These are phyloP conservation scores for Hippocampus barbouri DNA, from an alignment of 2,113 vertebrate species.

Conservation along the genomic window DNA sequence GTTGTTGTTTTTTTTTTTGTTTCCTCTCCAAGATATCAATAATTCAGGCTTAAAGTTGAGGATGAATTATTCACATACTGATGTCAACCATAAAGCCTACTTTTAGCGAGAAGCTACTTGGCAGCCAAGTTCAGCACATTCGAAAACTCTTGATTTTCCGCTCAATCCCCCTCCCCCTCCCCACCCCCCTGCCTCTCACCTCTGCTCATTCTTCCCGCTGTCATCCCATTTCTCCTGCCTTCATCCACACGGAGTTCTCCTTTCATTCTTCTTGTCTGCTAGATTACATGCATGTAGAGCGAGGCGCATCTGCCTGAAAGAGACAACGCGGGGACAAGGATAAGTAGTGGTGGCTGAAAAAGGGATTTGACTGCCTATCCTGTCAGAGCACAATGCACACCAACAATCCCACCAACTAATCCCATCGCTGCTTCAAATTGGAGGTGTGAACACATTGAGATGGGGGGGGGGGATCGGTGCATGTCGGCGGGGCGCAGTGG, in stretches of 20 bases:
- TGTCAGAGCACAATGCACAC: conserved; percentile 69
- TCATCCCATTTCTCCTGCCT: conserved; percentile 58
- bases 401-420: conserved; percentile 75
- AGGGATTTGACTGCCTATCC: conserved; percentile 73
- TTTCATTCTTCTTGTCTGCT: conserved; percentile 67
- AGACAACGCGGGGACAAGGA: conserved; percentile 69
- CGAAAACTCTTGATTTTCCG: background rate
- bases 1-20: conserved; percentile 56
- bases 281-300: conserved; percentile 74
- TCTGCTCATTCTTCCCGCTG: conserved; percentile 26
- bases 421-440: conserved; percentile 68
- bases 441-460: conserved; percentile 54
- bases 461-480: conserved; percentile 32
- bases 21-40: conserved; percentile 60
- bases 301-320: conserved; percentile 65
- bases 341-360: conserved; percentile 72
- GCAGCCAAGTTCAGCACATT: conserved; percentile 16
- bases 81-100: conserved; percentile 58
- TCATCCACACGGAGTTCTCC: conserved; percentile 58
- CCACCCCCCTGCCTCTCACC: conserved; percentile 23
- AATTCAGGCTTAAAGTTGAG: conserved; percentile 69
- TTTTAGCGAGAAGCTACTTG: conserved; percentile 37
- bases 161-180: background rate
- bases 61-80: conserved; percentile 72
- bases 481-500: conserved; percentile 19